Base-by-base conservation (phyloP, 2,888 invertebrate species). In the Heteropelma amictum region DNA sequence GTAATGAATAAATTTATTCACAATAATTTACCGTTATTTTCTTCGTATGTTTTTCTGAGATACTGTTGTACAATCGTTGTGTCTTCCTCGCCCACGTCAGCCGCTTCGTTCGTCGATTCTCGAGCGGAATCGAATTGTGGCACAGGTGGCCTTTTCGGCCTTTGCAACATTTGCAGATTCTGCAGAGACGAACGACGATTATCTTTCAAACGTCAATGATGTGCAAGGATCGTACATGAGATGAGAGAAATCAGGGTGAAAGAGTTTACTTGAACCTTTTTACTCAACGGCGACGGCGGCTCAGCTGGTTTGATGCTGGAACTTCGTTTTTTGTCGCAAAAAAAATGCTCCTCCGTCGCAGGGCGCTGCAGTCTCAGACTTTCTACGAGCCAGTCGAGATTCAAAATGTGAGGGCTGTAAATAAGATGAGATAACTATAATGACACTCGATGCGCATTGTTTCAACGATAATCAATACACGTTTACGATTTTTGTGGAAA, bases 331-430 rank as follows among this genome's bases (percentile, higher is more conserved):
- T 69, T 77, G 23, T 83, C 79, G 65, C 80, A 82, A 80, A 89
- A 77, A 42, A 87, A 86, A 63, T 87, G 87, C 23, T 92, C 92
- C 85, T 93, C 94, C 21, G 90, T 88, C 0, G 92, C 92, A 1
- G 93, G 91, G 28, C 90, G 90, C 49, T 91, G 91, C 2, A 93
- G 90, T 78, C 92, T 91, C 10, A 95, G 93, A 82, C 96, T 95
- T 73, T 93, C 92, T 10, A 93, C 86, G 35, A 97, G 88, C 97
- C 97, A 98, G 17, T 93, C 91, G 23, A 94, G 86, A 14, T 91
- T 91, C 2, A 97, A 93, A 40, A 95, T 89, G 61, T 91, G 90
- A 23, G 93, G 93, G 77, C 92, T 91, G 64, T 6, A 83, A 86
- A 75, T 76, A 72, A n/a, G 12, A 58, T 4, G 1, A 23, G 0